Conservation (phyloP, 2,113 vertebrate species). For the Andinoacara biseriatus region DNA sequence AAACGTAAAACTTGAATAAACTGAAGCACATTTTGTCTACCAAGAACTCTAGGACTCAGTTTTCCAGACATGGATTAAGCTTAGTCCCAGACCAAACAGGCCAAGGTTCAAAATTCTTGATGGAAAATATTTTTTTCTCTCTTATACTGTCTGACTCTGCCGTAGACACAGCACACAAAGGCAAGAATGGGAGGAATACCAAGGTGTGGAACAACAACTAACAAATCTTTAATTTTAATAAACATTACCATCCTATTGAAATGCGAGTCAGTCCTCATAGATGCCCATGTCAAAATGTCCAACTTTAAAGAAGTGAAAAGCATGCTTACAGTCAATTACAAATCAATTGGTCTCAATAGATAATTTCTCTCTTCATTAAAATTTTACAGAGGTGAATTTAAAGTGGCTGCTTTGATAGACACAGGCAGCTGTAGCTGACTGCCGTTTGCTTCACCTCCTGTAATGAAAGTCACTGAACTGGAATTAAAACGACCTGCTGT, state of each 20-base stretch:
- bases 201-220: background rate
- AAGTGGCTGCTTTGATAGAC: background rate
- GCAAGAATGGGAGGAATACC: background rate
- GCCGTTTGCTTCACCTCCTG: background rate
- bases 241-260: background rate
- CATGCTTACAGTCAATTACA: background rate
- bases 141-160: background rate
- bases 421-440: background rate
- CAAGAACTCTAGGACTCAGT: background rate
- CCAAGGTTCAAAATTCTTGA: background rate
- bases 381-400: background rate
- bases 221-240: background rate
- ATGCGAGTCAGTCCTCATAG: background rate
- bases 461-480: background rate
- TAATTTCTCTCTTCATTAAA: background rate
- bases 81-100: background rate
- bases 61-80: rapidly evolving
- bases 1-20: background rate
- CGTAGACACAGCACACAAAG: background rate
- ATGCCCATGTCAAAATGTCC: background rate
- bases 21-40: background rate
- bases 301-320: background rate
- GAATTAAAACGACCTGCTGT: background rate
- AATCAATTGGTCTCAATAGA: background rate
- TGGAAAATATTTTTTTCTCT: no score